These are phyloP conservation scores for Eunapius fragilis DNA, from an alignment of 37 sponge, comb jelly and placozoan species.

Conservation along the genomic window DNA sequence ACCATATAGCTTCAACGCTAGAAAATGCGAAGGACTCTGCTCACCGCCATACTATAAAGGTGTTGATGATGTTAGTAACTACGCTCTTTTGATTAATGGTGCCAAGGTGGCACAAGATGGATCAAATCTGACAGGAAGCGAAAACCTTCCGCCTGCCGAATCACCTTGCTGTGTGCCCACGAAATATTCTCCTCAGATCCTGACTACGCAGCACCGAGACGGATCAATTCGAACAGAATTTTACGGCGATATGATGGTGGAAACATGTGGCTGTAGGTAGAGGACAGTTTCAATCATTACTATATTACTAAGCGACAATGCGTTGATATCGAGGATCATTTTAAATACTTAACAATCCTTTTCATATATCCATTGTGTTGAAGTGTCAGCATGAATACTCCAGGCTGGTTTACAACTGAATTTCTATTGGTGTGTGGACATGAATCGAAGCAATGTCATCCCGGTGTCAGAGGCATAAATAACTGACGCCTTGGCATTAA, in stretches of 20 bases:
- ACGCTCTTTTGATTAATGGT: slow-evolving; percentile 31
- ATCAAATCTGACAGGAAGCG: too few relatives aligned
- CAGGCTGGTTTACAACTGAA: too few relatives aligned
- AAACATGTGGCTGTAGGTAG: slow-evolving; percentile 59
- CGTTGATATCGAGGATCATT: too few relatives aligned
- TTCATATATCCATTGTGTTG: too few relatives aligned
- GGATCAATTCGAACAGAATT: not conserved
- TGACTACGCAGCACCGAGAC: not conserved
- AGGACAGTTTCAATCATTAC: too few relatives aligned
- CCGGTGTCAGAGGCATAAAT: too few relatives aligned
- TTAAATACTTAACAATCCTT: too few relatives aligned
- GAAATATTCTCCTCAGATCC: slow-evolving; percentile 17
- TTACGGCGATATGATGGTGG: slow-evolving; percentile 34
- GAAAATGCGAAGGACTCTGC: slow-evolving; percentile 35
- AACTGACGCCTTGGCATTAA: too few relatives aligned
- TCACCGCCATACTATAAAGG: not conserved
- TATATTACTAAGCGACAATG: too few relatives aligned
- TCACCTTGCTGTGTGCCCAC: slow-evolving; percentile 55
- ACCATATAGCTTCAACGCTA: slow-evolving; percentile 40
- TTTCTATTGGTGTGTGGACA: too few relatives aligned
- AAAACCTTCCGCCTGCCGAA: not conserved
- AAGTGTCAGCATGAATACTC: too few relatives aligned
- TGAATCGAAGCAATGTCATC: too few relatives aligned
- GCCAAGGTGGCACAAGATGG: not conserved
- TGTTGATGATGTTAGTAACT: slow-evolving; percentile 21